Percentiles rank a stretch among this genome's conserved stretches.
phyloP scores from a whole-genome alignment of 1,140 invertebrate genomes.

The Trachelipus rathkii region DNA sequence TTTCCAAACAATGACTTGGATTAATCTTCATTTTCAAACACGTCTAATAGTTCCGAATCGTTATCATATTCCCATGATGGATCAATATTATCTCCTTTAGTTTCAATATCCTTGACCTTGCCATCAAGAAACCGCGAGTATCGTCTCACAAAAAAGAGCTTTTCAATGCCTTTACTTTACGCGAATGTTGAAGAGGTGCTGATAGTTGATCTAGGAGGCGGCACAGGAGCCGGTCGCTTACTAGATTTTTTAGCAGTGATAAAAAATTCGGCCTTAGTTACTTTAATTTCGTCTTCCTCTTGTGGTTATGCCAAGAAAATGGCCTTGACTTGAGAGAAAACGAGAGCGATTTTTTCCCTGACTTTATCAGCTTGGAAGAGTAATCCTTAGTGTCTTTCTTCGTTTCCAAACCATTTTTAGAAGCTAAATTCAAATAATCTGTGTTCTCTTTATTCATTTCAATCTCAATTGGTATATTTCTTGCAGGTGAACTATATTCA shows the following conservation, averaged over 20 bases:
- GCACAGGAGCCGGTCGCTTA: neutral
- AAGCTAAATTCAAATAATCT: neutral
- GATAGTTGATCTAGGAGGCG: neutral
- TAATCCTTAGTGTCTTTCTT: no score
- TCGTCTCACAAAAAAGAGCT: neutral
- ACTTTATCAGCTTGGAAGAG: neutral
- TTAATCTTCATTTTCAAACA: slow-evolving; percentile 8
- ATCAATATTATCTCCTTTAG: neutral
- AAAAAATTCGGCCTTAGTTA: neutral
- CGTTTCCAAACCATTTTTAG: no score
- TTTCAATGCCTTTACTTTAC: neutral
- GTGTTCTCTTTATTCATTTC: neutral
- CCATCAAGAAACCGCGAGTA: neutral
- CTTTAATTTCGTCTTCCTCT: neutral
- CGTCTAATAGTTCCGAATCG: neutral
- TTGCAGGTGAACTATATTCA: slow-evolving; percentile 23
- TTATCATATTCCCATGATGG: no score
- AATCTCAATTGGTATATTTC: neutral
- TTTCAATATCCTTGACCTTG: neutral
- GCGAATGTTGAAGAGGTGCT: neutral
- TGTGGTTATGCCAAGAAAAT: slow-evolving; percentile 32
- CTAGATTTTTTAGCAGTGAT: neutral
- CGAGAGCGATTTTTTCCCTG: slow-evolving; percentile 38
- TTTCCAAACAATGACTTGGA: neutral
- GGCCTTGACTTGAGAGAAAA: slow-evolving; percentile 40